Evolutionary conservation across 2,113 vertebrate genomes (phyloP).

Genomic region (Morone chrysops): DNA sequence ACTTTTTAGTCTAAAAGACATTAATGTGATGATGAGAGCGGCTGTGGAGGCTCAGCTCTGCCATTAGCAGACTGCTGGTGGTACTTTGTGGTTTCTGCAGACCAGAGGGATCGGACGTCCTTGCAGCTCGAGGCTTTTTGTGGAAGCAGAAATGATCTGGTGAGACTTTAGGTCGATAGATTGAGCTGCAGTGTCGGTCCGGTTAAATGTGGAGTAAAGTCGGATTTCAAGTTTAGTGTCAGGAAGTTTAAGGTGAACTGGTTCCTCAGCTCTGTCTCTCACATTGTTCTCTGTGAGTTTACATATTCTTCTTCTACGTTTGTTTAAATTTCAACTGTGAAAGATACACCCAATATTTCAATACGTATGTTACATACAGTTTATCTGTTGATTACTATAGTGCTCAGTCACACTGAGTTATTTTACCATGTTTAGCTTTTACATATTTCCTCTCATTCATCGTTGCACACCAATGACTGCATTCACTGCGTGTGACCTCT

Average conservation of each 20-base stretch:
- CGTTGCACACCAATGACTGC: no score
- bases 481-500: no score
- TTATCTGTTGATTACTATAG: no score
- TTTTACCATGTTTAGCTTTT: no score
- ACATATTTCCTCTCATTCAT: no score
- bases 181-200: conserved; percentile 6
- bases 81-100: conserved; percentile 4
- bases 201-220: not conserved
- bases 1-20: not conserved
- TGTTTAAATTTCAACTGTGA: no score
- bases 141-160: conserved; percentile 12
- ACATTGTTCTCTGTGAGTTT: no score
- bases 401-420: no score
- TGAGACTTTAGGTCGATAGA: not conserved
- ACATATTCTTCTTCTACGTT: no score
- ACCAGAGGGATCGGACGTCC: not conserved
- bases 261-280: no score
- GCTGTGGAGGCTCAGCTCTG: conserved; percentile 2
- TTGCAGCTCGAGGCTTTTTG: conserved; percentile 1
- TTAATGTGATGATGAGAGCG: not conserved
- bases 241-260: not conserved
- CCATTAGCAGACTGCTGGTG: not conserved
- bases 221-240: not conserved
- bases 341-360: no score
- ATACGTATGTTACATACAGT: no score